phyloP scores from a whole-genome alignment of 2,797 vertebrate genomes.

The Hypotaenidia philippensis region DNA sequence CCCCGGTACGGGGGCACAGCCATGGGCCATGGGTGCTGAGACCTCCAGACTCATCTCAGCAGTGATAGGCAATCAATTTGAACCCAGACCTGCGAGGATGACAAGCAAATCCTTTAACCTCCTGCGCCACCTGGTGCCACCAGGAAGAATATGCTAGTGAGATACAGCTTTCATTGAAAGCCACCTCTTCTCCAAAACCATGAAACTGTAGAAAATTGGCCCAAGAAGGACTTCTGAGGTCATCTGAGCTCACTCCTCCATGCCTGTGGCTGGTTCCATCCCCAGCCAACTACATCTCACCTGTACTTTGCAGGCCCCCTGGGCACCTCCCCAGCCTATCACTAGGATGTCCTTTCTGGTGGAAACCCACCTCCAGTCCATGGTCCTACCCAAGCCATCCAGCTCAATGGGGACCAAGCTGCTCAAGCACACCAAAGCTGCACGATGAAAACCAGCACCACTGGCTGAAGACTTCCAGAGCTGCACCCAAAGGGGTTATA shows the following conservation, averaged over 20 bases:
- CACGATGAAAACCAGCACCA: neutral
- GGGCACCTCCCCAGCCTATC: neutral
- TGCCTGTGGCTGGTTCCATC: neutral
- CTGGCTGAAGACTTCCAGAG: constrained; percentile 40
- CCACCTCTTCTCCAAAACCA: neutral
- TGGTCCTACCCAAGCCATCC: neutral
- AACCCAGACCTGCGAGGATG: neutral
- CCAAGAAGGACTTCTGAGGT: neutral
- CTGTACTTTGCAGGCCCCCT: neutral
- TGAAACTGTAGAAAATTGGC: neutral
- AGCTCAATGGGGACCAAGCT: neutral
- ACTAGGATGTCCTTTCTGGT: neutral
- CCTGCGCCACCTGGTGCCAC: constrained; percentile 68
- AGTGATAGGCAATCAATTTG: neutral
- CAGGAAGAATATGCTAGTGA: neutral
- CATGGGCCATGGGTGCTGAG: neutral
- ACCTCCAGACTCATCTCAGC: constrained; percentile 5
- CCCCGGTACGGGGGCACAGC: fast-evolving
- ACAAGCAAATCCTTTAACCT: constrained; percentile 38
- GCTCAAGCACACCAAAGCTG: neutral
- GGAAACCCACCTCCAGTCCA: neutral
- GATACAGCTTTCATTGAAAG: fast-evolving
- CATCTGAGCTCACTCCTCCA: neutral
- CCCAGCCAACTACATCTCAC: neutral
- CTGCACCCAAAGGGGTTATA: constrained; percentile 50